Conservation (phyloP, 2,888 invertebrate genomes). For the Sympetrum striolatum region DNA sequence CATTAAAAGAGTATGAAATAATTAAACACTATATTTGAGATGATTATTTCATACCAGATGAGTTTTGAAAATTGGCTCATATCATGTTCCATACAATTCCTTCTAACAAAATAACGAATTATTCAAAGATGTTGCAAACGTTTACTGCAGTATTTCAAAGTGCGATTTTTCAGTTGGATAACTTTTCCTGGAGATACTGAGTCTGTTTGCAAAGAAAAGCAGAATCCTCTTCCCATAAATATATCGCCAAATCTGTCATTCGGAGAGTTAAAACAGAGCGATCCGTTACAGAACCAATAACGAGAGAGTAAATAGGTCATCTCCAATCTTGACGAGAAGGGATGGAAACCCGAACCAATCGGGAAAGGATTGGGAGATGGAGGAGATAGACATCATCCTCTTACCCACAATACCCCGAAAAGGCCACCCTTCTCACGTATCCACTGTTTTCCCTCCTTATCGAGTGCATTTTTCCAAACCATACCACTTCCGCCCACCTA, state of each 20-base stretch:
- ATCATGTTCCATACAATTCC: too few relatives aligned
- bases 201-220: too few relatives aligned
- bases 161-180: too few relatives aligned
- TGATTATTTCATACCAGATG: too few relatives aligned
- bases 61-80: too few relatives aligned
- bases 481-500: conserved; percentile 55
- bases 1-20: too few relatives aligned
- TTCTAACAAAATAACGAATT: too few relatives aligned
- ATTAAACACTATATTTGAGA: too few relatives aligned
- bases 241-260: background rate
- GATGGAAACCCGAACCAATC: background rate
- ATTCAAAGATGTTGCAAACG: too few relatives aligned
- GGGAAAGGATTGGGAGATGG: background rate
- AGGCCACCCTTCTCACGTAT: background rate
- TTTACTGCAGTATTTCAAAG: too few relatives aligned
- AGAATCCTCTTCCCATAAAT: too few relatives aligned
- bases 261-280: background rate
- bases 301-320: background rate
- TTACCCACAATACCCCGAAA: background rate
- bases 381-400: background rate
- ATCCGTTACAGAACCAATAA: background rate
- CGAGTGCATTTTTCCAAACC: conserved; percentile 34
- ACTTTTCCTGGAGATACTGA: too few relatives aligned
- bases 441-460: background rate
- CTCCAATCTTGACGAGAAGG: background rate